Evolutionary conservation across 2,888 invertebrate species (phyloP).

Genomic region (Incurvaria masculella): DNA sequence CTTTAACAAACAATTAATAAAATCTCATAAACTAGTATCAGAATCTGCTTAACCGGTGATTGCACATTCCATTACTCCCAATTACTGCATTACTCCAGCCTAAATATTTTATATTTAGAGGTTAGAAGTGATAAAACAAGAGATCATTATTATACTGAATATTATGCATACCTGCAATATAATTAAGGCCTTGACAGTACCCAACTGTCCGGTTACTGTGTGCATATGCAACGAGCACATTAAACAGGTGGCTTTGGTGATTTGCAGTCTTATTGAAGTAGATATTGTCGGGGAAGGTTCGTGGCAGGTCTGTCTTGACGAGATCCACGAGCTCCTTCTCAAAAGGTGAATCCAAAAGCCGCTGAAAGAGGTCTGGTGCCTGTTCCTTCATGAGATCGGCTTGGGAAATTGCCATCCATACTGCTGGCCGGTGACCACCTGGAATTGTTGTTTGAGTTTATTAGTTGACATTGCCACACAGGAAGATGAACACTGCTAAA

Average conservation of each 20-base stretch:
- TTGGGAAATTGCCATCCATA: constrained; percentile 87
- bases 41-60: too few species aligned
- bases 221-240: constrained; percentile 85
- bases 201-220: constrained; percentile 85
- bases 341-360: constrained; percentile 65
- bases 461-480: too few species aligned
- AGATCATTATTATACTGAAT: constrained; percentile 1
- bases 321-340: constrained; percentile 73
- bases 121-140: too few species aligned
- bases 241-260: constrained; percentile 73
- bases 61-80: too few species aligned
- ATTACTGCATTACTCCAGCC: too few species aligned
- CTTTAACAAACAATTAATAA: too few species aligned
- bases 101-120: too few species aligned
- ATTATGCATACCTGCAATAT: constrained; percentile 66
- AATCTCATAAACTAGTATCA: too few species aligned
- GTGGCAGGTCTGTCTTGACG: constrained; percentile 84
- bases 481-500: too few species aligned
- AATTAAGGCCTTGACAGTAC: constrained; percentile 95
- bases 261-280: constrained; percentile 77
- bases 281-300: constrained; percentile 95
- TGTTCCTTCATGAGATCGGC: constrained; percentile 66
- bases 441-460: too few species aligned
- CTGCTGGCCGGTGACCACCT: constrained; percentile 61
- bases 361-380: constrained; percentile 63